Evolutionary conservation across 2,797 vertebrate genomes (phyloP).

Genomic region (Prunella strophiata): DNA sequence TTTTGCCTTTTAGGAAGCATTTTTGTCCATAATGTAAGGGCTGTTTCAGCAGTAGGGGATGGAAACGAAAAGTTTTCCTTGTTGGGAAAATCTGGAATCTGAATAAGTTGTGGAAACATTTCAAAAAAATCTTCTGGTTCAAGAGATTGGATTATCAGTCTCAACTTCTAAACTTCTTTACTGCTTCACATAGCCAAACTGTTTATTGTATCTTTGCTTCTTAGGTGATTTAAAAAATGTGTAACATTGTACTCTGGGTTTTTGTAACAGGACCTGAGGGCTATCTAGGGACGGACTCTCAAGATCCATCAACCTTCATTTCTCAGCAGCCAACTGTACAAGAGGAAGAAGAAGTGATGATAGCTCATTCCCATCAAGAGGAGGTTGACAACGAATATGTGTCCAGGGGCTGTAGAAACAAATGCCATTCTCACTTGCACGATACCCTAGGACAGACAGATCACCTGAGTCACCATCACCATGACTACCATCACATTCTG

Average conservation of each 20-base stretch:
- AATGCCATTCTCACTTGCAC: conserved; percentile 97
- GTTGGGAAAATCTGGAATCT: background rate
- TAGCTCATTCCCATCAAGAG: conserved; percentile 83
- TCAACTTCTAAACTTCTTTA: background rate
- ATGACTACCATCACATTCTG: conserved; percentile 98
- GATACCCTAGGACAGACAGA: conserved; percentile 94
- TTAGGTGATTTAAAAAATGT: background rate
- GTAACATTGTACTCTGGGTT: background rate
- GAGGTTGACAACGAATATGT: conserved; percentile 81
- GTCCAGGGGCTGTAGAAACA: conserved; percentile 92
- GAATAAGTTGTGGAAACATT: background rate
- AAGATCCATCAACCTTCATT: conserved; percentile 77
- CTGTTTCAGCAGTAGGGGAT: background rate
- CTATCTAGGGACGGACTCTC: conserved; percentile 81
- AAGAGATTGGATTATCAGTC: background rate
- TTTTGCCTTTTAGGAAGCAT: background rate
- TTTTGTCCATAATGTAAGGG: background rate
- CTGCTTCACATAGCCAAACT: background rate
- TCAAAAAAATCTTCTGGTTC: background rate
- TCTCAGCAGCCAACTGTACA: conserved; percentile 77
- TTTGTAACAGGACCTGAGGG: conserved; percentile 79
- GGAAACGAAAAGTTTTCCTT: background rate
- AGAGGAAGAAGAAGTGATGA: conserved; percentile 96
- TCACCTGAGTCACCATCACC: conserved; percentile 93
- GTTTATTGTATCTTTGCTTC: background rate